A percentile compares a stretch with the other conserved stretches of the same genome.
Conservation (phyloP, 2,888 invertebrate genomes). For the Carabus problematicus region DNA sequence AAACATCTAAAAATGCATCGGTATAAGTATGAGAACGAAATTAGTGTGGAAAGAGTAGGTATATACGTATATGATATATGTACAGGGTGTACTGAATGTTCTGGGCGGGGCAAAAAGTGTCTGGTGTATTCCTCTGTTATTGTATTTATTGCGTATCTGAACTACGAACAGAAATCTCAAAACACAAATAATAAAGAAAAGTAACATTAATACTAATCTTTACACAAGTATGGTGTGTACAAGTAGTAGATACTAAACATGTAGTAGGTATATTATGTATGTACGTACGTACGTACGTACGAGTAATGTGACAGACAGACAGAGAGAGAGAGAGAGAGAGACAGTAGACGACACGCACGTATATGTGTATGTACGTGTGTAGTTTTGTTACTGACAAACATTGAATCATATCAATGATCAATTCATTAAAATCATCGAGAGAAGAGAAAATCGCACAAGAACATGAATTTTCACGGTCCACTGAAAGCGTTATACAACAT, state of each 20-base stretch:
- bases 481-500: no score
- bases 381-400: slow-evolving; percentile 21
- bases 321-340: slow-evolving; percentile 18
- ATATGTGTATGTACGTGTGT: background rate
- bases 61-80: no score
- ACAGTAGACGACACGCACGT: slow-evolving; percentile 9
- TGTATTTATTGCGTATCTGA: slow-evolving; percentile 38
- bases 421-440: no score
- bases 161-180: slow-evolving; percentile 38
- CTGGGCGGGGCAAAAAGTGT: background rate
- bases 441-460: slow-evolving; percentile 25
- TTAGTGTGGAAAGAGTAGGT: no score
- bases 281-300: slow-evolving; percentile 18
- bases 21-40: no score
- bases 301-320: background rate
- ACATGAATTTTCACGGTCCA: slow-evolving; percentile 25
- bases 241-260: no score
- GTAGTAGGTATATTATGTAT: slow-evolving; percentile 31
- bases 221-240: no score
- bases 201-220: slow-evolving; percentile 28
- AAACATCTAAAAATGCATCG: no score
- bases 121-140: slow-evolving; percentile 24
- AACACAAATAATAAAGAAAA: slow-evolving; percentile 34
- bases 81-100: slow-evolving; percentile 26
- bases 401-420: background rate